phyloP scores from a whole-genome alignment of 2,797 vertebrate species.

The Sphaeramia orbicularis region DNA sequence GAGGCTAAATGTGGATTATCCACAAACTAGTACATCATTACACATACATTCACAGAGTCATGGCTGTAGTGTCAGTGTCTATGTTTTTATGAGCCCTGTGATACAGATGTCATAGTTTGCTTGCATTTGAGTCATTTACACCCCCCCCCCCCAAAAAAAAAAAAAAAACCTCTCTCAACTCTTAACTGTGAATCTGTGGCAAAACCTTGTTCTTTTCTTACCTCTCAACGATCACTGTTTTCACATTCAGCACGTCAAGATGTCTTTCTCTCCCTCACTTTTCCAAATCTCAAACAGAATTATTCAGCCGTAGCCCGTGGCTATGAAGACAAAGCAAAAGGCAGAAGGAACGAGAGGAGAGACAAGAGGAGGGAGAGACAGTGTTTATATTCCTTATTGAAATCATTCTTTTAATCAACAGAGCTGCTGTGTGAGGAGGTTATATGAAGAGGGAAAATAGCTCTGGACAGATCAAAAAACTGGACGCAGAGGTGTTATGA shows the following conservation, averaged over 20 bases:
- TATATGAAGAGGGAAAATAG: slow-evolving; percentile 21
- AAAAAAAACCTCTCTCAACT: slow-evolving; percentile 48
- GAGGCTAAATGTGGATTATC: too few relatives aligned
- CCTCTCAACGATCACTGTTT: slow-evolving; percentile 64
- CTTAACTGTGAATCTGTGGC: slow-evolving; percentile 46
- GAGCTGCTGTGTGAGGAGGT: slow-evolving; percentile 6
- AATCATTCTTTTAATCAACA: slow-evolving; percentile 61
- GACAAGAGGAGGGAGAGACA: slow-evolving; percentile 15
- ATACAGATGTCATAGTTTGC: slow-evolving; percentile 29
- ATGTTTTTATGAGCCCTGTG: not conserved
- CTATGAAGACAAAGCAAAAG: slow-evolving; percentile 74
- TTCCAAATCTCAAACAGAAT: slow-evolving; percentile 82
- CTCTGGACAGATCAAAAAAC: slow-evolving; percentile 48
- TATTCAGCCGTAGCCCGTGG: slow-evolving; percentile 78
- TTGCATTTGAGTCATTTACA: slow-evolving; percentile 46
- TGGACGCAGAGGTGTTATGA: slow-evolving; percentile 23
- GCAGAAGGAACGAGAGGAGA: slow-evolving; percentile 42
- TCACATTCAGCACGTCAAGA: slow-evolving; percentile 69
- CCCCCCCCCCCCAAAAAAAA: not conserved
- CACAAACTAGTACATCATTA: not conserved
- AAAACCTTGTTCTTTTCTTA: slow-evolving; percentile 61
- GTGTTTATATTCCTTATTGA: slow-evolving; percentile 43
- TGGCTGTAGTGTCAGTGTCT: too few relatives aligned
- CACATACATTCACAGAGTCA: too few relatives aligned
- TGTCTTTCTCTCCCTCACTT: slow-evolving; percentile 69